Evolutionary conservation across 2,113 vertebrate genomes (phyloP), one percentile per base, ranked within the genome.

Genomic region (Poecilia latipinna): DNA sequence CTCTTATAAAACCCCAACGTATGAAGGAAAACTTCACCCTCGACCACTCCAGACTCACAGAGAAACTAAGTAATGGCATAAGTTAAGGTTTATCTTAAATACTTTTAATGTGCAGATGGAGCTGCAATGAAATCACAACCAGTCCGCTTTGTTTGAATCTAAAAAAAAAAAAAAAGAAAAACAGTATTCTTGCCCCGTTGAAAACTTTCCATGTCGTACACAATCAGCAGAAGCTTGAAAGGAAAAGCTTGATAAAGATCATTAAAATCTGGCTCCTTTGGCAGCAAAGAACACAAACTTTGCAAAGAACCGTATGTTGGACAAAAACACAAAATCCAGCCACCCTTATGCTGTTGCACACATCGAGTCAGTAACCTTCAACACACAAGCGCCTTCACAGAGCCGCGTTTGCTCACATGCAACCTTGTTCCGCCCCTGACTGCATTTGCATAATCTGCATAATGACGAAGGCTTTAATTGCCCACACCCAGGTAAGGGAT

Each of bases 381-480:
- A 57, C 35, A 19, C 32, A 28, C 8, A 68, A 63, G 71, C 42
- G 57, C 61, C 10, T 82, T 82, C 75, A 80, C 82, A 78, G 86
- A 84, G 65, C 77, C 29, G 42, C 89, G 88, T 83, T 83, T 81
- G 83, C 80, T 78, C 85, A 77, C 78, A 93, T 94, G 95, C 95
- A 95, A 94, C 95, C 94, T 95, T 92, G 94, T 95, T 93, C 83
- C 51, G 92, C 95, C 94, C 86, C 95, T 92, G 93, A 87, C 94
- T 90, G 74, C 57, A 96, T 98, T 98, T 96, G 94, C 96, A 98
- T 98, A 97, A 98, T 98, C 96, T 96, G 95, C 97, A 97, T 95
- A 97, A 97, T 97, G 94, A 98, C 95, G 95, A 94, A 4, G 92
- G 93, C 95, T 96, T 96, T 97, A 98, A 97, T 98, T 97, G 97